A percentile compares a stretch with the other conserved stretches of the same genome.
Conservation (phyloP, 2,888 invertebrate genomes). For the Megalurothrips usitatus region DNA sequence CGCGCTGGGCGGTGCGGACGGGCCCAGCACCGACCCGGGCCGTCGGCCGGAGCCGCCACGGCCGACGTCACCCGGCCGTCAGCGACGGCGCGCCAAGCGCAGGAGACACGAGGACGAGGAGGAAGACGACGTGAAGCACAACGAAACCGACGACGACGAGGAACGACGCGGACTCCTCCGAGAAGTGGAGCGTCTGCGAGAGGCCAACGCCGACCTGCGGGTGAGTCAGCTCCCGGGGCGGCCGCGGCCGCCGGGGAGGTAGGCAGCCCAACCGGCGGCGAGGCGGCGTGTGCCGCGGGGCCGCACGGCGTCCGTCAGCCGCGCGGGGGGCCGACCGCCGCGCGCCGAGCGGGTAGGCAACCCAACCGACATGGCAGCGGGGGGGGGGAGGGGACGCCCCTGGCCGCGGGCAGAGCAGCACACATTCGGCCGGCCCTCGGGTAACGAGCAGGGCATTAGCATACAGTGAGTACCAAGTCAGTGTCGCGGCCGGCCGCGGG, state of each 20-base stretch:
- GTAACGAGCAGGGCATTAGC: conserved; percentile 6
- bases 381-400: not conserved
- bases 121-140: not conserved
- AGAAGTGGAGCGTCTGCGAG: conserved; percentile 4
- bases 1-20: not conserved
- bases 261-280: not conserved
- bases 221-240: not conserved
- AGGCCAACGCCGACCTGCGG: not conserved
- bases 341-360: too few species aligned
- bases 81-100: not conserved
- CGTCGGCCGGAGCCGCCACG: not conserved
- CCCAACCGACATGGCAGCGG: too few species aligned
- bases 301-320: too few species aligned
- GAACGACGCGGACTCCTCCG: conserved; percentile 5
- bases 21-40: not conserved
- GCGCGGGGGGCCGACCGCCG: too few species aligned
- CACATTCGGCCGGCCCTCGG: not conserved
- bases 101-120: not conserved
- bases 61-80: not conserved
- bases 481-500: not conserved
- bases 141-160: conserved; percentile 6
- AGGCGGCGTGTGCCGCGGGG: not conserved
- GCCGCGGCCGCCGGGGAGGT: not conserved
- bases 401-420: not conserved
- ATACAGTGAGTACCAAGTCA: conserved; percentile 26